Evolutionary conservation across 2,888 invertebrate genomes (phyloP).

Genomic region (Caenorhabditis sulstoni): DNA sequence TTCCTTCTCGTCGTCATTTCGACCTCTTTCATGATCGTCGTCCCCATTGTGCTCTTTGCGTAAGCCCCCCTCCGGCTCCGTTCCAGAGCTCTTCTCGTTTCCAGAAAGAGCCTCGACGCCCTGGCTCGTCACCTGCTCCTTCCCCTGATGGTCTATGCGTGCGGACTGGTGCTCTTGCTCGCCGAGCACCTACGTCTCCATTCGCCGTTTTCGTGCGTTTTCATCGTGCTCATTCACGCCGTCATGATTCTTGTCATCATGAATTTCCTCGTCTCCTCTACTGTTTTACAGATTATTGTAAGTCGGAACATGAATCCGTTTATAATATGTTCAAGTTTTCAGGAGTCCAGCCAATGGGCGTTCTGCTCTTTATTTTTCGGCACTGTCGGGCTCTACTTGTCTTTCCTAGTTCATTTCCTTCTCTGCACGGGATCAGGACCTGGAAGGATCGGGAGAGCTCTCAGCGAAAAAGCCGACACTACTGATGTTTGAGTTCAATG

Average conservation of each 20-base stretch:
- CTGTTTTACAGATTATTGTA: constrained; percentile 6
- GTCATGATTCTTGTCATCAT: constrained; percentile 1
- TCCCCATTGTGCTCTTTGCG: neutral
- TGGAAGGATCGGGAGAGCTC: neutral
- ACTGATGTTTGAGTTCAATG: neutral
- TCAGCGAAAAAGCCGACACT: constrained; percentile 1
- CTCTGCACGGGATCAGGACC: constrained; percentile 3
- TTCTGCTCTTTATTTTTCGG: constrained; percentile 2
- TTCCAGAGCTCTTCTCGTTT: neutral
- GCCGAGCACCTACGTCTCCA: neutral
- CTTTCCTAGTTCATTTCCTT: constrained; percentile 1
- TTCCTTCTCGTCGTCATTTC: neutral
- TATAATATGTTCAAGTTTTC: neutral
- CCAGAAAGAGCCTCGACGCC: neutral
- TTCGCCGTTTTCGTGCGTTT: neutral
- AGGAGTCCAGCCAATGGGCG: constrained; percentile 6
- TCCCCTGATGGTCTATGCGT: neutral
- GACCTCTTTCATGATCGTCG: neutral
- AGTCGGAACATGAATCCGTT: neutral
- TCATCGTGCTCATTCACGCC: constrained; percentile 3
- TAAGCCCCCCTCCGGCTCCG: neutral
- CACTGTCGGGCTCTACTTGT: constrained; percentile 2
- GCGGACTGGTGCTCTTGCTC: neutral
- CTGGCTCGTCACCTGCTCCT: constrained; percentile 2
- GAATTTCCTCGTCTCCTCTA: constrained; percentile 2